These are phyloP conservation scores for Haliclona indistincta DNA, from an alignment of 37 sponge, comb jelly and placozoan species.

Conservation along the genomic window DNA sequence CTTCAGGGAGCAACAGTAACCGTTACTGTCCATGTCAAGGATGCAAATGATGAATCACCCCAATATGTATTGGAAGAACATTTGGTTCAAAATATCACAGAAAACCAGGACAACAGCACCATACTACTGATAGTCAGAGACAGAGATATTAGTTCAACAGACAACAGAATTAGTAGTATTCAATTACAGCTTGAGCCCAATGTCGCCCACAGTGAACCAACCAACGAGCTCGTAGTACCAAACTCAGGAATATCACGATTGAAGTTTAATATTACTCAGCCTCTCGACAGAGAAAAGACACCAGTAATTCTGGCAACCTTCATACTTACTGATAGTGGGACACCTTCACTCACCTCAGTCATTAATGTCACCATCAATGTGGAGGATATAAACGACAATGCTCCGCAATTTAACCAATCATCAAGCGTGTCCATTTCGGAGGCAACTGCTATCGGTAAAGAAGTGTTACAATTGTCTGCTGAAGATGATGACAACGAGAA, in stretches of 20 bases:
- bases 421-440: neutral
- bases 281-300: slow-evolving; percentile 39
- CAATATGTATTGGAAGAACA: neutral
- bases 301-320: slow-evolving; percentile 25
- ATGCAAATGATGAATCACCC: slow-evolving; percentile 36
- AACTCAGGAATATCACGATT: too few relatives aligned
- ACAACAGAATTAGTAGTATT: neutral
- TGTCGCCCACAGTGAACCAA: too few relatives aligned
- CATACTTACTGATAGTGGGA: slow-evolving; percentile 10
- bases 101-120: neutral
- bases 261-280: neutral
- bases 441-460: slow-evolving; percentile 16
- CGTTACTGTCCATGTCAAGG: neutral
- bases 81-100: too few relatives aligned
- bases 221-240: too few relatives aligned
- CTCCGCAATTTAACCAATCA: slow-evolving; percentile 24
- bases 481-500: slow-evolving; percentile 28
- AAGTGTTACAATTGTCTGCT: slow-evolving; percentile 37
- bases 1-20: neutral
- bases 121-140: neutral
- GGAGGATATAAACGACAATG: slow-evolving; percentile 53
- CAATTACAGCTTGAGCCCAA: neutral
- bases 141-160: neutral
- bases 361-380: slow-evolving; percentile 16
- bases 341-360: slow-evolving; percentile 5